phyloP scores from a whole-genome alignment of 2,888 invertebrate species.

The Chloromyia formosa region DNA sequence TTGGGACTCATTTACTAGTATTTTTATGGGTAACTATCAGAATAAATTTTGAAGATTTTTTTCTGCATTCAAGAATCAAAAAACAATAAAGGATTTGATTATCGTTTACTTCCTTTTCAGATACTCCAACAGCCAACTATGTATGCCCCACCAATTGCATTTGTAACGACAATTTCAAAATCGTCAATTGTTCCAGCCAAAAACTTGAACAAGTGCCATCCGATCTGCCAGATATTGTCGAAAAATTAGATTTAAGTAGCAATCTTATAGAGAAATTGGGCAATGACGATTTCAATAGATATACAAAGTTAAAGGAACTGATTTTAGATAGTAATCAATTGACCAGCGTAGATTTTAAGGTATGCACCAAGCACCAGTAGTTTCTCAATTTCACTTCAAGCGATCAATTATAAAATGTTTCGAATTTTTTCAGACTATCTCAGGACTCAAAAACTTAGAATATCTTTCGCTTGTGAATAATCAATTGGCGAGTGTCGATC shows the following conservation, averaged over 20 bases:
- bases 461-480: slow-evolving; percentile 61
- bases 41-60: too few species aligned
- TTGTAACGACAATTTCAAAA: slow-evolving; percentile 59
- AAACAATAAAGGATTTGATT: too few species aligned
- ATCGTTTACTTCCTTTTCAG: neutral
- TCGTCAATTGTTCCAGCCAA: slow-evolving; percentile 66
- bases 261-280: slow-evolving; percentile 59
- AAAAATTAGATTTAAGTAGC: slow-evolving; percentile 60
- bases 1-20: too few species aligned
- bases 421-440: slow-evolving; percentile 58
- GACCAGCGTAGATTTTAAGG: slow-evolving; percentile 57
- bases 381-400: neutral
- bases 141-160: slow-evolving; percentile 59
- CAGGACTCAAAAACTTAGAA: slow-evolving; percentile 56
- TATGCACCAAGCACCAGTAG: slow-evolving; percentile 49
- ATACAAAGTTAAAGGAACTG: slow-evolving; percentile 58
- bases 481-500: slow-evolving; percentile 57
- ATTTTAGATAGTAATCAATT: slow-evolving; percentile 59
- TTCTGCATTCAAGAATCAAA: neutral
- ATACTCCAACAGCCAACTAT: neutral
- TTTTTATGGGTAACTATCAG: too few species aligned
- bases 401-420: too few species aligned
- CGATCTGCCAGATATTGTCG: slow-evolving; percentile 58
- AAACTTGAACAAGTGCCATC: slow-evolving; percentile 66
- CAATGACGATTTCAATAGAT: slow-evolving; percentile 57